Base-by-base conservation (phyloP, 2,113 vertebrate genomes). In the Orientallactaga bullata region DNA sequence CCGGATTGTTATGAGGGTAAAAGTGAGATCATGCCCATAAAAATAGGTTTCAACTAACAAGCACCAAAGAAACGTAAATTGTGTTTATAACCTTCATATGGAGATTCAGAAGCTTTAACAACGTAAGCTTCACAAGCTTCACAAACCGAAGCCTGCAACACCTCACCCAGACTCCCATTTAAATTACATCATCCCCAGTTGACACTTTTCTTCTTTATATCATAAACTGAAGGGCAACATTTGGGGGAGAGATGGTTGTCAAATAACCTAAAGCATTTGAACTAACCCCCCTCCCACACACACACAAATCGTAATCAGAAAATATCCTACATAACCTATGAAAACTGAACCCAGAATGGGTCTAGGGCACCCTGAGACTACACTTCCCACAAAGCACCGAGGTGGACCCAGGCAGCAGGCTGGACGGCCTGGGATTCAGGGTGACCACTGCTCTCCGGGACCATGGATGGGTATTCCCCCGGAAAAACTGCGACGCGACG, bases 341-440 rank as follows among this genome's bases (percentile, higher is more conserved):
- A 68, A 81, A 85, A 86, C 3, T 65, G 42, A 28, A 2, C 85
- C 85, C 86, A 21, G 58, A 24, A n/a, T 8, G 90, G 88, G 94
- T 85, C 93, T 32, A 71, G 51, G 47, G 47, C 47, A 58, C 85
- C 71, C 69, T 0, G 35, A 88, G 68, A 96, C 97, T 97, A 96
- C 96, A 97, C 82, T 97, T 96, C 96, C 97, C 96, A 97, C 85
- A 97, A 96, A 82, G 93, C 97, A 95, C 8, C 78, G 85, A 73
- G 95, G 82, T 74, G 72, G 74, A 88, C 78, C 32, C 47, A 13
- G 79, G 82, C 42, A 65, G 69, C 76, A 3, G 72, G 85, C 89
- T 65, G 88, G 72, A 77, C 74, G 87, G 91, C 76, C 89, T 65
- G 81, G 73, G 42, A 37, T 37, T 61, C 81, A 74, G 87, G 66